Percentiles rank a stretch among this genome's conserved stretches.
These are phyloP conservation scores for Siniperca chuatsi DNA, from an alignment of 2,113 vertebrate species.

Conservation along the genomic window DNA sequence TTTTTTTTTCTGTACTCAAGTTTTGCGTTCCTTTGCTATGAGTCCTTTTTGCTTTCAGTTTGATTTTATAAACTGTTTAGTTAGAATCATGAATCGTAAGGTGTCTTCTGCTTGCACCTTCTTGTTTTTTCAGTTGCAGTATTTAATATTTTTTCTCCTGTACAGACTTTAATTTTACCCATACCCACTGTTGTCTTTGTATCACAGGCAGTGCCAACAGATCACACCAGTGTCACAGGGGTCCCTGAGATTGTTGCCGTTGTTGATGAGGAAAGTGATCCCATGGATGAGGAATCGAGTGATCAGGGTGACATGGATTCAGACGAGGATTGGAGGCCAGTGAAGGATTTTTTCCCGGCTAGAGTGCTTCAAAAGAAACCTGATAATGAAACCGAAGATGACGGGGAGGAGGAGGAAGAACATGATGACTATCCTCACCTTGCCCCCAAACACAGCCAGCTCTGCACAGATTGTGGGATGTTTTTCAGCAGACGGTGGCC, in stretches of 20 bases:
- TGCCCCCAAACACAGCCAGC: background rate
- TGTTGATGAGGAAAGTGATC: slow-evolving; percentile 29
- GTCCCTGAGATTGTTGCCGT: slow-evolving; percentile 8
- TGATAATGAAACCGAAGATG: background rate
- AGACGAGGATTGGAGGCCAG: slow-evolving; percentile 26
- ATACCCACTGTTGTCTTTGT: background rate
- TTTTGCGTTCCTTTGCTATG: background rate
- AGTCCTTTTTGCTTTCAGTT: background rate
- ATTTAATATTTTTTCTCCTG: background rate
- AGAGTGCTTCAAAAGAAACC: background rate
- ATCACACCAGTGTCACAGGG: background rate
- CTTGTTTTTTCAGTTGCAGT: background rate
- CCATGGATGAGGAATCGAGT: background rate
- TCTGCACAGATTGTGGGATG: slow-evolving; percentile 67
- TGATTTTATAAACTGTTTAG: background rate
- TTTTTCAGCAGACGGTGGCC: slow-evolving; percentile 36
- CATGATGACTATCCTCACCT: background rate
- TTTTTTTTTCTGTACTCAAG: no score
- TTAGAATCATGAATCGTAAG: background rate
- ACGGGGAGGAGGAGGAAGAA: background rate
- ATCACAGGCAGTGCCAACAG: slow-evolving; percentile 1
- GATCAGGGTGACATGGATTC: slow-evolving; percentile 6
- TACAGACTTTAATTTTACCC: background rate
- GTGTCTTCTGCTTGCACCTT: background rate
- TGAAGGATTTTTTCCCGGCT: background rate